Evolutionary conservation across 2,113 vertebrate genomes (phyloP).

Genomic region (Aegithalos caudatus): DNA sequence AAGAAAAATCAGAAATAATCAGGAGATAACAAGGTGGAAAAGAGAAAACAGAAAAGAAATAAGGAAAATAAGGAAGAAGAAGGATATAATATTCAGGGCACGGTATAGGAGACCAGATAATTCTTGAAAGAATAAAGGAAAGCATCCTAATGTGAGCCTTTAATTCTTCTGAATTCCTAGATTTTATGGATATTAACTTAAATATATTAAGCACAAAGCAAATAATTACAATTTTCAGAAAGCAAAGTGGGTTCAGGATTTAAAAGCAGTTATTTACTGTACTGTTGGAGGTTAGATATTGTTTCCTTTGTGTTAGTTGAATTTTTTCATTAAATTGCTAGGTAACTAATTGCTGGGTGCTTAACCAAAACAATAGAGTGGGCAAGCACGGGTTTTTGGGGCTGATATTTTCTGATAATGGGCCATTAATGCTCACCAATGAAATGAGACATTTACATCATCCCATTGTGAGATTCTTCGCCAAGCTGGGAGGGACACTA

Average conservation of each 20-base stretch:
- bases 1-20: neutral
- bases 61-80: neutral
- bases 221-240: neutral
- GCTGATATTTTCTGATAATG: too few relatives aligned
- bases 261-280: neutral
- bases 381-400: too few relatives aligned
- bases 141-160: neutral
- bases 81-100: neutral
- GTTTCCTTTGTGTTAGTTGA: too few relatives aligned
- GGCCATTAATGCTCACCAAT: too few relatives aligned
- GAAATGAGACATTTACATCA: too few relatives aligned
- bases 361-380: too few relatives aligned
- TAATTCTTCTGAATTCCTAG: neutral
- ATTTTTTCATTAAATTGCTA: too few relatives aligned
- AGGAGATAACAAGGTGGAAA: accelerated
- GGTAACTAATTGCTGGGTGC: too few relatives aligned
- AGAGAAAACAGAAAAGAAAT: neutral
- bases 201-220: neutral
- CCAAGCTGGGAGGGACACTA: too few relatives aligned
- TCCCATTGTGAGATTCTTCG: too few relatives aligned
- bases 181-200: neutral
- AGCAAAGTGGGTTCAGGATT: neutral
- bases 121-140: neutral
- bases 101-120: neutral
- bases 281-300: too few relatives aligned